Base-by-base conservation (phyloP, 2,797 vertebrate species). In the Sebastes paucispinis region DNA sequence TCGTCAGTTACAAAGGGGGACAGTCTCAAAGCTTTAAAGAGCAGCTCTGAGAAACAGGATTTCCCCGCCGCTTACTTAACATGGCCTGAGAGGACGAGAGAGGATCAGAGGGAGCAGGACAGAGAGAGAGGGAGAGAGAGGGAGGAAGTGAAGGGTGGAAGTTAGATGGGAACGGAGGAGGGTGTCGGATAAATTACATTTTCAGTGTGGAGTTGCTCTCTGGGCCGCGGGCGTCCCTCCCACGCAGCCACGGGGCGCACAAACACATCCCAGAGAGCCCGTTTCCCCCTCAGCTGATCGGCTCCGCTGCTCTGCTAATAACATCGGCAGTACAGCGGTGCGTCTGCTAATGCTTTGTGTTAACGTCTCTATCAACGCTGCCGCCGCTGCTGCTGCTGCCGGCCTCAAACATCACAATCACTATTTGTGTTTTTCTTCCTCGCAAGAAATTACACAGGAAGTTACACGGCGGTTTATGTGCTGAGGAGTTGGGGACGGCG, bases 281-380 rank as follows among this genome's bases (percentile, higher is more conserved):
- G 27, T 16, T 59, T 18, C 39, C 57, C 16, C 20, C 62, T 16
- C 20, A 8, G 34, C 60, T 2, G 34, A 32, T 50, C 34, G 39
- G 39, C 13, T 43, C 39, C 5, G 39, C 39, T 0, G 13, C 39
- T 43, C 39, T 47, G 71, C 43, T 39, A 16, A 70, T 43, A 69
- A 27, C 18, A 8, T 14, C 34, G 0, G 34, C 67, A 65, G 62
- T 73, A 22, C 79, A 77, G 73, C 27, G 10, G 59, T 9, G 52
- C 58, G 18, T 69, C 69, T 5, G 27, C 73, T 55, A 43, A 77
- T 67, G 70, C 82, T 78, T 16, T 55, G n/a, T 72, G 80, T 72
- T 82, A 72, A 83, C 66, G 20, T 80, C 79, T 86, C 59, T 10
- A 50, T 77, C 77, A 73, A 31, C 8, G 58, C 47, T 1, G 59